Conservation (phyloP, 2,888 invertebrate species). For the Thecocarcelia acutangulata region DNA sequence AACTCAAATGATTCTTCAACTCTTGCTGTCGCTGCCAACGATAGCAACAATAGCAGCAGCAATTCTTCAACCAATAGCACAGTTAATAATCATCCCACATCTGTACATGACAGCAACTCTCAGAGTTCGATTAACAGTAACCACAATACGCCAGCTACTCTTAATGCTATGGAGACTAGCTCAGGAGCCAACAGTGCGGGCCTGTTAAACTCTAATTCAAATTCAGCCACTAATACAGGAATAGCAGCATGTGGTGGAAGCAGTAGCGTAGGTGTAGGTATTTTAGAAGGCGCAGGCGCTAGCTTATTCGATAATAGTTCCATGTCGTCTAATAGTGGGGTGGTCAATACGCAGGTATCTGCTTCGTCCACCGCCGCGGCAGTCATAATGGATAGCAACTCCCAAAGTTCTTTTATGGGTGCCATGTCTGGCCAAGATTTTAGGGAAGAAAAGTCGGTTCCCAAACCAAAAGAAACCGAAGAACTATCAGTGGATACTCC, state of each 20-base stretch:
- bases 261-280: constrained; percentile 71
- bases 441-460: constrained; percentile 55
- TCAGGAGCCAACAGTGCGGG: constrained; percentile 68
- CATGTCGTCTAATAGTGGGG: constrained; percentile 78
- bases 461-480: constrained; percentile 51
- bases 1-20: constrained; percentile 81
- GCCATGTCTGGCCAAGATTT: constrained; percentile 62
- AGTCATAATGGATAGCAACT: constrained; percentile 77
- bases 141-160: constrained; percentile 59
- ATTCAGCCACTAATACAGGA: constrained; percentile 74
- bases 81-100: constrained; percentile 81
- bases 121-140: constrained; percentile 80
- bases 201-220: constrained; percentile 78
- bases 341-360: constrained; percentile 74
- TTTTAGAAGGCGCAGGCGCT: constrained; percentile 74
- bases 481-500: constrained; percentile 57
- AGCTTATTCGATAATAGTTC: constrained; percentile 78
- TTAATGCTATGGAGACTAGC: constrained; percentile 70
- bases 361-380: constrained; percentile 76
- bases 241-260: constrained; percentile 70
- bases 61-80: constrained; percentile 81
- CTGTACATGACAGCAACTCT: constrained; percentile 81
- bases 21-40: constrained; percentile 78
- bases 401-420: constrained; percentile 76
- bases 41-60: constrained; percentile 80